Conservation (phyloP, 2,797 vertebrate species). For the Gorsachius magnificus region DNA sequence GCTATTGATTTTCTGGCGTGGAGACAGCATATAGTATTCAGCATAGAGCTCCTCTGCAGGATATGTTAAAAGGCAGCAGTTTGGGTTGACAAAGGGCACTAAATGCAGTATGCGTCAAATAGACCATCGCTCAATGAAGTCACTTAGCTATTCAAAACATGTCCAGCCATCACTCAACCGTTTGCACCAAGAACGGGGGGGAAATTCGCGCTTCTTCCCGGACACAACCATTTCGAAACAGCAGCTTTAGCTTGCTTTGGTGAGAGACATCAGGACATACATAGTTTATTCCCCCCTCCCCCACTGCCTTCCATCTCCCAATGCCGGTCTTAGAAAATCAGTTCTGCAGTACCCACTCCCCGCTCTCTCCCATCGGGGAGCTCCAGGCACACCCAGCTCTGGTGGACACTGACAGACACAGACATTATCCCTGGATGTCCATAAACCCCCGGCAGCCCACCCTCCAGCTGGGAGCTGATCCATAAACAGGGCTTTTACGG, state of each 20-base stretch:
- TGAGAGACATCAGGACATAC: constrained; percentile 72
- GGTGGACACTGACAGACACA: not conserved
- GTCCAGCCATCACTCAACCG: constrained; percentile 82
- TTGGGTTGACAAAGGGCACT: constrained; percentile 82
- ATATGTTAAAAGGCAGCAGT: constrained; percentile 79
- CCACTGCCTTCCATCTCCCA: constrained; percentile 28
- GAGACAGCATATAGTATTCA: constrained; percentile 89
- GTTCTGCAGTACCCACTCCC: constrained; percentile 67
- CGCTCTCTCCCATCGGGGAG: not conserved
- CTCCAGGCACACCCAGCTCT: constrained; percentile 49
- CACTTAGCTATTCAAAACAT: constrained; percentile 88
- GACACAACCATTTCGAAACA: constrained; percentile 53
- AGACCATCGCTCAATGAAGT: constrained; percentile 85
- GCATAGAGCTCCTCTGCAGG: constrained; percentile 92
- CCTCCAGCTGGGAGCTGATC: constrained; percentile 13
- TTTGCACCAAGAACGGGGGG: constrained; percentile 75
- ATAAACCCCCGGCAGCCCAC: not conserved
- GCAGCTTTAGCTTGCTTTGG: constrained; percentile 51
- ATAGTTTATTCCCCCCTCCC: constrained; percentile 20
- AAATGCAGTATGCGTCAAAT: constrained; percentile 88
- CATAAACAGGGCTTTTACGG: constrained; percentile 25
- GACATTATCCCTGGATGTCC: not conserved
- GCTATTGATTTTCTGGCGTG: constrained; percentile 88
- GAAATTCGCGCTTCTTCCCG: constrained; percentile 37
- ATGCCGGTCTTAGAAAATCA: constrained; percentile 44